Conservation (phyloP, 2,888 invertebrate genomes). For the Apeira syringaria region DNA sequence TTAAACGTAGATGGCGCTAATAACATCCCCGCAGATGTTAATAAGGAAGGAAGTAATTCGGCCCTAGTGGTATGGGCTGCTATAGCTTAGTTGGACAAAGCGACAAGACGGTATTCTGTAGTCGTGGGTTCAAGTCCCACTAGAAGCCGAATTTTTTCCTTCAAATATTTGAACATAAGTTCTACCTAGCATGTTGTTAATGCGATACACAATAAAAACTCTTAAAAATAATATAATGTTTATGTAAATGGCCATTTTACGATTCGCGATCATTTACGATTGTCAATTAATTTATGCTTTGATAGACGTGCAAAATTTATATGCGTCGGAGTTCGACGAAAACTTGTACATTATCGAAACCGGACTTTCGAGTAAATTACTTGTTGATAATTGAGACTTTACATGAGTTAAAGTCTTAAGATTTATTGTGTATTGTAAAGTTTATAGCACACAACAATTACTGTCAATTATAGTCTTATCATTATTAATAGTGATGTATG, state of each 20-base stretch:
- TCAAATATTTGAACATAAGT: no score
- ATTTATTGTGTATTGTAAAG: slow-evolving; percentile 11
- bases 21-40: no score
- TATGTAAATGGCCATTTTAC: not conserved
- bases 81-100: no score
- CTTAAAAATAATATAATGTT: no score
- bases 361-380: slow-evolving; percentile 13
- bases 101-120: no score
- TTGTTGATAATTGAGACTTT: slow-evolving; percentile 14
- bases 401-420: slow-evolving; percentile 6
- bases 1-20: no score
- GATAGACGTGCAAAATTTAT: slow-evolving; percentile 22
- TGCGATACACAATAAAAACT: no score
- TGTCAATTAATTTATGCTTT: slow-evolving; percentile 18
- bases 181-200: no score
- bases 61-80: no score
- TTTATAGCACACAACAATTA: slow-evolving; percentile 6
- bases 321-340: slow-evolving; percentile 9
- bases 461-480: slow-evolving; percentile 8
- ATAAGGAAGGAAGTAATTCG: no score
- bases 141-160: no score
- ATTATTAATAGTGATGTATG: not conserved
- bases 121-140: no score
- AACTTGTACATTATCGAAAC: slow-evolving; percentile 15
- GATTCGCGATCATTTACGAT: slow-evolving; percentile 5